Base-by-base conservation (phyloP, 2,797 vertebrate species). In the Clarias laeviceps region DNA sequence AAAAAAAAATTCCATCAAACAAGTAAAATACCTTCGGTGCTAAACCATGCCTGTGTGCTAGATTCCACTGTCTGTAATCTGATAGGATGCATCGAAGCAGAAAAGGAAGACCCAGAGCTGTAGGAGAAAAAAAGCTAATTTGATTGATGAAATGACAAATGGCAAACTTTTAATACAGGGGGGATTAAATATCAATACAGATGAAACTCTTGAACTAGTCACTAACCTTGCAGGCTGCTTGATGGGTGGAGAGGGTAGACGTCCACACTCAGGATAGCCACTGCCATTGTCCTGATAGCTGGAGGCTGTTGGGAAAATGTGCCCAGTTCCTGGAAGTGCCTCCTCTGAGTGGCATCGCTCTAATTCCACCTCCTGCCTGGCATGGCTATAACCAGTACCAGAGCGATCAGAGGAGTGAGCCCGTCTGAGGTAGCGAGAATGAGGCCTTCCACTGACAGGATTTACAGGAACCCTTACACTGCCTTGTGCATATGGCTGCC, bases 371-470 rank as follows among this genome's bases (percentile, higher is more conserved):
- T 82, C 89, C 83, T 1, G 91, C 9, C 73, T 91, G 82, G 83
- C 89, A 79, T 90, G 90, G 88, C 88, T 90, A 65, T 14, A 92
- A 88, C 90, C 92, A 86, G 94, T 83, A 66, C 93, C 89, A 2
- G 96, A 96, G 87, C 97, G 95, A 5, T 98, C 98, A 8, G 98
- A 97, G 7, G 98, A 99, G 88, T 97, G 97, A 29, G 98, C 97
- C 88, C 97, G 95, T 37, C 97, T 95, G 8, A 98, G 94, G 91
- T 97, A 98, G 65, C 97, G 96, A 0, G 97, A 98, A 87, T 96
- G 97, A 0, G 97, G 97, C 84, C 95, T 94, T 61, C 94, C 95
- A 6, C 92, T 93, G 11, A 93, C 93, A 27, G 40, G 89, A 15
- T 87, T 81, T 0, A 94, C 91, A 15, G 72, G 4, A 54, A 78